A percentile compares a stretch with the other conserved stretches of the same genome.
Evolutionary conservation across 2,113 vertebrate genomes (phyloP).

Genomic region (Puffinus mauretanicus): DNA sequence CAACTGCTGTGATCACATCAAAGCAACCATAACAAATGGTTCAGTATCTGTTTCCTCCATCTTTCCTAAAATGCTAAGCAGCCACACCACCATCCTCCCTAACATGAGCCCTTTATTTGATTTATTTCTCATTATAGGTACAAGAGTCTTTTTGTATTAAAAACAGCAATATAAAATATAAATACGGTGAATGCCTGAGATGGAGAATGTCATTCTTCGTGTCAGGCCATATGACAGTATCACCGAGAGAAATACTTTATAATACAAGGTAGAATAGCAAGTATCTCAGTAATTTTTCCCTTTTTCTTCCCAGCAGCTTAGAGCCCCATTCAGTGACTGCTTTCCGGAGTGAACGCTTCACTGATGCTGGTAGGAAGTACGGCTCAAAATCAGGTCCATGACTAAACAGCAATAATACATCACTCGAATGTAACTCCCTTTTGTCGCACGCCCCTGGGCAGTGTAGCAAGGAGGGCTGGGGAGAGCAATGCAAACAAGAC

Average conservation of each 20-base stretch:
- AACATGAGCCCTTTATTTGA: not conserved
- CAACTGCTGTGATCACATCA: constrained; percentile 47
- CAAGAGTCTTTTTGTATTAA: not conserved
- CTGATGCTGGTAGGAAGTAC: not conserved
- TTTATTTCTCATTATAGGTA: not conserved
- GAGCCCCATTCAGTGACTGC: not conserved
- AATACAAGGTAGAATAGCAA: not conserved
- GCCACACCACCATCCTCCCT: not conserved
- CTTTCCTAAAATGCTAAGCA: constrained; percentile 41
- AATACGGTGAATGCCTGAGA: not conserved
- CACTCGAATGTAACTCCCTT: not conserved
- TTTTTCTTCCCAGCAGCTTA: not conserved
- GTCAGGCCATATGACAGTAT: not conserved
- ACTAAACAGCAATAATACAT: not conserved
- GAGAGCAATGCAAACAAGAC: not conserved
- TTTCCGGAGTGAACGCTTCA: fast-evolving
- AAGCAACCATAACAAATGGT: constrained; percentile 30
- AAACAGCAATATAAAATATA: not conserved
- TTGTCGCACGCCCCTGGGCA: not conserved
- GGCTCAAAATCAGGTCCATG: not conserved
- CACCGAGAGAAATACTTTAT: not conserved
- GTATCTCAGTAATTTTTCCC: not conserved
- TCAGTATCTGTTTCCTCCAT: constrained; percentile 39
- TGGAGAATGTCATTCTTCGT: not conserved
- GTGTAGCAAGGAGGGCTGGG: not conserved